phyloP scores from a whole-genome alignment of 1,140 invertebrate species.

The Aphidius gifuensis region DNA sequence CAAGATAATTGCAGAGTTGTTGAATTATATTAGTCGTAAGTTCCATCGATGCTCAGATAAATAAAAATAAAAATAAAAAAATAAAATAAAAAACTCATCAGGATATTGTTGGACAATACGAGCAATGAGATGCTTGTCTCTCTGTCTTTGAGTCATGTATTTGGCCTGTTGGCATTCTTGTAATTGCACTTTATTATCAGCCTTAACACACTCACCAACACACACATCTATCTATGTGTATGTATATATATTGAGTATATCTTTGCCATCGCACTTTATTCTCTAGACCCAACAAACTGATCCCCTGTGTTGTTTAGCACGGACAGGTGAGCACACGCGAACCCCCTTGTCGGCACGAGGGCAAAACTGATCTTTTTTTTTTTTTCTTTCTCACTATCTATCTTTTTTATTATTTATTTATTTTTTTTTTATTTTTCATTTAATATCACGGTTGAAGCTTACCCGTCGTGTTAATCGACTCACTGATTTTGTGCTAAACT shows the following conservation, averaged over 20 bases:
- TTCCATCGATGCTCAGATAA: no score
- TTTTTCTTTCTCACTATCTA: not conserved
- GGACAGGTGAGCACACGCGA: constrained; percentile 27
- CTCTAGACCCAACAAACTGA: constrained; percentile 16
- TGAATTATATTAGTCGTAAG: no score
- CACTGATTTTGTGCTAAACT: not conserved
- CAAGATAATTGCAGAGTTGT: no score
- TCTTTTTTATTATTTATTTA: not conserved
- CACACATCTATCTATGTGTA: no score
- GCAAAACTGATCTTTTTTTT: constrained; percentile 1
- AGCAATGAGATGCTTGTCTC: no score
- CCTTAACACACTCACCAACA: no score
- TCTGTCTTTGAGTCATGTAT: no score
- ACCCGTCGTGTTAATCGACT: no score
- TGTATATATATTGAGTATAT: constrained; percentile 21
- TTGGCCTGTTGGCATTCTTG: constrained; percentile 27
- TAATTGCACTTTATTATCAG: constrained; percentile 32
- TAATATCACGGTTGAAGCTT: no score
- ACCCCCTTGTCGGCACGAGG: constrained; percentile 11
- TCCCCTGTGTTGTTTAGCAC: constrained; percentile 24
- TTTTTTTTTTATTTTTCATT: not conserved
- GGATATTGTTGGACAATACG: no score
- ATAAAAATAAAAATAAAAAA: no score
- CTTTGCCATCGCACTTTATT: constrained; percentile 28
- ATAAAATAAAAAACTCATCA: no score